These are phyloP conservation scores for Lycia hirtaria DNA, from an alignment of 2,888 invertebrate species.

Conservation along the genomic window DNA sequence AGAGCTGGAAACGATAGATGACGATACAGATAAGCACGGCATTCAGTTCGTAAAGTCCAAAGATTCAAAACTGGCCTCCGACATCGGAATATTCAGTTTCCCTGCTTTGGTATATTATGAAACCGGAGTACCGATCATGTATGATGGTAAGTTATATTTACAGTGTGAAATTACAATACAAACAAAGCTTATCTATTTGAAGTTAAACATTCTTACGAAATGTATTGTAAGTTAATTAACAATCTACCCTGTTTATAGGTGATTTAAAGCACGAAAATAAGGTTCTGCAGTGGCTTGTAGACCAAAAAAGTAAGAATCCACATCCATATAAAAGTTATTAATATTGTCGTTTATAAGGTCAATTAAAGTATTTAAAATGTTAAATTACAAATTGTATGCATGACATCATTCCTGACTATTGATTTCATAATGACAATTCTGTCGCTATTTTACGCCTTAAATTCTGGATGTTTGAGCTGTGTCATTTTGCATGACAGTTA, in stretches of 20 bases:
- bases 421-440: slow-evolving; percentile 44
- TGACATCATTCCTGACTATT: slow-evolving; percentile 80
- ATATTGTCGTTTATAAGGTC: slow-evolving; percentile 46
- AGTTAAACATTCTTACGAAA: slow-evolving; percentile 1
- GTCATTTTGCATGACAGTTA: slow-evolving; percentile 86
- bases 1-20: slow-evolving; percentile 96
- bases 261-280: slow-evolving; percentile 97
- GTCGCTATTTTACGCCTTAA: slow-evolving; percentile 74
- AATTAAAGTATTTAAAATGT: slow-evolving; percentile 55
- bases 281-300: slow-evolving; percentile 97
- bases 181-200: slow-evolving; percentile 6
- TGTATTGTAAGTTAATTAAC: slow-evolving; percentile 45
- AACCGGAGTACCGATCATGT: slow-evolving; percentile 97
- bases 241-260: slow-evolving; percentile 88
- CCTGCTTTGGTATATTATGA: slow-evolving; percentile 97
- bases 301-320: slow-evolving; percentile 97
- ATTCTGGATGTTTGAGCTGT: slow-evolving; percentile 84
- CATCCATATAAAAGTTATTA: slow-evolving; percentile 72
- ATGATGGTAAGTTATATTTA: slow-evolving; percentile 90
- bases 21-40: slow-evolving; percentile 96
- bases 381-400: slow-evolving; percentile 72
- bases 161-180: background rate
- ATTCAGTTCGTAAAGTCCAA: slow-evolving; percentile 97
- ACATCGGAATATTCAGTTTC: slow-evolving; percentile 96
- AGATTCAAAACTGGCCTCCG: slow-evolving; percentile 94